These are phyloP conservation scores for Saturnia pavonia DNA, from an alignment of 2,888 invertebrate genomes.

Conservation along the genomic window DNA sequence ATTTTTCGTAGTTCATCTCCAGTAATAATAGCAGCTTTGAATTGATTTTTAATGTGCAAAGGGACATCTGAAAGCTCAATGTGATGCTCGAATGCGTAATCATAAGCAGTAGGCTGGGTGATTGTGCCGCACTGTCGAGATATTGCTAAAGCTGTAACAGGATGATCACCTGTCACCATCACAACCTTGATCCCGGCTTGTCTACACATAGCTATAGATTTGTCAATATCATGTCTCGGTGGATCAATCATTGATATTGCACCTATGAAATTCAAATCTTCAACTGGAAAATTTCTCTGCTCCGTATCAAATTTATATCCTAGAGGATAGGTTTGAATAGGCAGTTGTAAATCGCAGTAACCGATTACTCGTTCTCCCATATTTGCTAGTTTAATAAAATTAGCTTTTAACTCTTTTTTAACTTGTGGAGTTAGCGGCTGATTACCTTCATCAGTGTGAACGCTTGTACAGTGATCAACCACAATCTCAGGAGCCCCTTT, in stretches of 20 bases:
- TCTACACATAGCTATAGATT: constrained; percentile 85
- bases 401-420: constrained; percentile 81
- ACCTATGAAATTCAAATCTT: constrained; percentile 82
- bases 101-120: constrained; percentile 84
- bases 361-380: constrained; percentile 93
- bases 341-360: constrained; percentile 88
- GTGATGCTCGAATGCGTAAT: constrained; percentile 84
- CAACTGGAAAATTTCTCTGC: constrained; percentile 85
- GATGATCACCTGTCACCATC: constrained; percentile 89
- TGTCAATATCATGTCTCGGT: constrained; percentile 84
- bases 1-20: constrained; percentile 82
- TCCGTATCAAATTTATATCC: constrained; percentile 82
- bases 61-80: constrained; percentile 79
- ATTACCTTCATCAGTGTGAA: constrained; percentile 81
- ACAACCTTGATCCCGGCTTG: constrained; percentile 87
- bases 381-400: constrained; percentile 90
- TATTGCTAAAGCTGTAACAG: constrained; percentile 87
- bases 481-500: constrained; percentile 89
- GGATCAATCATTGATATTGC: constrained; percentile 88
- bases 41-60: constrained; percentile 64
- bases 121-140: constrained; percentile 86
- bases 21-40: constrained; percentile 67
- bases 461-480: constrained; percentile 83
- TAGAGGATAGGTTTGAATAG: constrained; percentile 71
- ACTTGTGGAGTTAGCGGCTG: constrained; percentile 66